Percentiles rank a stretch among this genome's conserved stretches.
These are phyloP conservation scores for Brienomyrus longianalis DNA, from an alignment of 2,113 vertebrate species.

Conservation along the genomic window DNA sequence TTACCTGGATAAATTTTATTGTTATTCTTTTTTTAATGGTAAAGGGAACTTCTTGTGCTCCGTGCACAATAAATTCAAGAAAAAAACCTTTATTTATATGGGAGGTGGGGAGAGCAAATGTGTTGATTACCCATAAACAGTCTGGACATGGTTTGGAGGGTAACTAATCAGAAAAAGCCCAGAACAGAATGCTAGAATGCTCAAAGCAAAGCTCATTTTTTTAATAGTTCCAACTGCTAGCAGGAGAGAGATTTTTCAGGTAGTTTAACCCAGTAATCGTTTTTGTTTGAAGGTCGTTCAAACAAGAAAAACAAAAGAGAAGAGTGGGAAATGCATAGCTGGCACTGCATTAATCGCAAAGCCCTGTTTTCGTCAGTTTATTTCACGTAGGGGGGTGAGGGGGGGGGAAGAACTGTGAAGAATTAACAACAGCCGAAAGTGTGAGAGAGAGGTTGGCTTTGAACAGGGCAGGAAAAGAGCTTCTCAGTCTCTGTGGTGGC, in stretches of 20 bases:
- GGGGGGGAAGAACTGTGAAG: constrained; percentile 17
- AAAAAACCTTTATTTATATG: not conserved
- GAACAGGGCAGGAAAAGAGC: not conserved
- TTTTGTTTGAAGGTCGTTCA: constrained; percentile 32
- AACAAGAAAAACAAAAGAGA: constrained; percentile 21
- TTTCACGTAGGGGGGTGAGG: constrained; percentile 4
- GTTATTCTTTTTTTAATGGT: not conserved
- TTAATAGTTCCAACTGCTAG: constrained; percentile 24
- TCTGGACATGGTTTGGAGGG: constrained; percentile 8
- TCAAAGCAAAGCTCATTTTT: constrained; percentile 18
- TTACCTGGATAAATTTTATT: not conserved
- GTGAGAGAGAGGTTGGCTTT: not conserved
- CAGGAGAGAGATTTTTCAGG: constrained; percentile 33
- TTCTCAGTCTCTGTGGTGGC: constrained; percentile 9
- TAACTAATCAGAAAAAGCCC: constrained; percentile 10
- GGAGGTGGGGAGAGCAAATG: not conserved
- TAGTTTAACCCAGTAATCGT: constrained; percentile 39
- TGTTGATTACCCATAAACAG: constrained; percentile 18
- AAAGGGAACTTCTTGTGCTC: not conserved
- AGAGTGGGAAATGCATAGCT: constrained; percentile 30
- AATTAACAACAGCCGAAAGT: constrained; percentile 5
- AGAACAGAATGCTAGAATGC: constrained; percentile 3
- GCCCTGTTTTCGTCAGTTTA: constrained; percentile 32
- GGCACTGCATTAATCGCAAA: constrained; percentile 28
- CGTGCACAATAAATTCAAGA: not conserved